Evolutionary conservation across 2,113 vertebrate species (phyloP), one percentile per base, ranked within the genome.

Genomic region (Archilochus colubris): DNA sequence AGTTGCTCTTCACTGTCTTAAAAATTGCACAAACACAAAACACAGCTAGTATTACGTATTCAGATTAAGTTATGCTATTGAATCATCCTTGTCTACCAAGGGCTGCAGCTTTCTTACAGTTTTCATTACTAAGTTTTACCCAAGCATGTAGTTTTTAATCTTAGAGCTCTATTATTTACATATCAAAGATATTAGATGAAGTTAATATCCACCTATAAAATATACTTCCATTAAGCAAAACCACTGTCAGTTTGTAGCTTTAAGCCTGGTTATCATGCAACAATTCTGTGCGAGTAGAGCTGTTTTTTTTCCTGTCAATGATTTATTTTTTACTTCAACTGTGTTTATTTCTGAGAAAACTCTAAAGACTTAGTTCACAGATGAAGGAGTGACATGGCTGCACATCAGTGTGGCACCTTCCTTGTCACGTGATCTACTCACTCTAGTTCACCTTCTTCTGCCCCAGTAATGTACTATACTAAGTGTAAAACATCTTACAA

Each of bases 371-470:
- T 1, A 0, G 55, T 50, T 88, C 84, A 75, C 14, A 74, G 59
- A 58, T 20, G 31, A 3, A 25, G 50, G 25, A 69, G 10, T 33
- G 79, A 31, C 83, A 75, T 0, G 1, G 73, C 59, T 55, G 72
- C 63, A 85, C 4, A 7, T 43, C 40, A 87, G 58, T 9, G 1
- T 0, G 0, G 61, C 33, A 46, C 31, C 69, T 64, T 73, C 59
- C 24, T 38, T 44, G 64, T 24, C 51, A 58, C 0, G 0, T 15
- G 25, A 23, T 8, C 51, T 55, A 20, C 19, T 18, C 76, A 17
- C 64, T 0, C 53, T 11, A 10, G 40, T 33, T 70, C 54, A 36
- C 16, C 69, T 87, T 58, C 57, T 84, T 58, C 61, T 74, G 61
- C 67, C 57, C n/a, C 44, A 76, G 27, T 27, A 66, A 13, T 19